Percentiles rank a stretch among this genome's conserved stretches.
phyloP scores from a whole-genome alignment of 2,113 vertebrate species.

The Sinocyclocheilus maitianheensis region DNA sequence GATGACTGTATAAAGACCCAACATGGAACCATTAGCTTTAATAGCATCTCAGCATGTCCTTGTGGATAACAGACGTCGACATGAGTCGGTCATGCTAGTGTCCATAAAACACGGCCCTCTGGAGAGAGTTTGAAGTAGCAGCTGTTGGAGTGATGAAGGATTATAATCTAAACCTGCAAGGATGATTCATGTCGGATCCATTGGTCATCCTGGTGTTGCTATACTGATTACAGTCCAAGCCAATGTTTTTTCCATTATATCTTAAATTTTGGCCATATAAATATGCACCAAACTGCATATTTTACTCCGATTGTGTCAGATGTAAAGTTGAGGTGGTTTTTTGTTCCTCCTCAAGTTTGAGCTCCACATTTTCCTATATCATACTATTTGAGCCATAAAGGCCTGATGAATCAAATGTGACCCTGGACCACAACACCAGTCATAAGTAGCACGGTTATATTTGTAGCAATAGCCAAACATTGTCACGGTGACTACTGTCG shows the following conservation, averaged over 20 bases:
- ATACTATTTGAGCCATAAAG: no score
- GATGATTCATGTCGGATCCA: not conserved
- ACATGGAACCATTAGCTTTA: slow-evolving; percentile 21
- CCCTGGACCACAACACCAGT: no score
- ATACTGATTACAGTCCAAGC: not conserved
- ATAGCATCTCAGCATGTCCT: slow-evolving; percentile 20
- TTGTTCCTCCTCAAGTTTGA: not conserved
- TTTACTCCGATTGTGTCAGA: no score
- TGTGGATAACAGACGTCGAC: not conserved
- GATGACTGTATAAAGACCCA: slow-evolving; percentile 31
- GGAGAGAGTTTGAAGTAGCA: slow-evolving; percentile 1
- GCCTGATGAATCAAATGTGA: no score
- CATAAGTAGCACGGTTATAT: no score
- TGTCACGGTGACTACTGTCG: no score
- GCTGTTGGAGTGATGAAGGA: slow-evolving; percentile 3
- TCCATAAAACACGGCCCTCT: not conserved
- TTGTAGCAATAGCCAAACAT: no score
- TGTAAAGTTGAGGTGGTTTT: not conserved
- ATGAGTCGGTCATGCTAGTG: not conserved
- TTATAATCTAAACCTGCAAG: slow-evolving; percentile 6
- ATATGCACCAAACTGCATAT: no score
- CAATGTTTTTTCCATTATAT: not conserved
- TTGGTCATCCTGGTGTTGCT: slow-evolving; percentile 15
- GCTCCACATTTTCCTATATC: no score
- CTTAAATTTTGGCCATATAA: not conserved